Percentiles rank a stretch among this genome's conserved stretches.
Conservation (phyloP, 2,113 vertebrate genomes). For the Paramisgurnus dabryanus region DNA sequence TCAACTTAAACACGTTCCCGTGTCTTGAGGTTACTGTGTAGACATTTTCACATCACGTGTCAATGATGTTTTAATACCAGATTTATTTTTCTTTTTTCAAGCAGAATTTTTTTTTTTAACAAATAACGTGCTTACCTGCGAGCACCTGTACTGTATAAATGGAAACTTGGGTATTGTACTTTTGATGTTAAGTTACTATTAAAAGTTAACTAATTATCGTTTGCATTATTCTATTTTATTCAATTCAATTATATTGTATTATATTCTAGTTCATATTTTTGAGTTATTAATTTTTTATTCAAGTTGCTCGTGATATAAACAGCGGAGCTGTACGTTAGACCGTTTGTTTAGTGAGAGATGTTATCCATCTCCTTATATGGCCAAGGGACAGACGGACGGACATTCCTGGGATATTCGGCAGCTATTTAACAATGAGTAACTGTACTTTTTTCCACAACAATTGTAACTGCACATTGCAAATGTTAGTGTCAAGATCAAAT, state of each 20-base stretch:
- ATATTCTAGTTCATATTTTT: no score
- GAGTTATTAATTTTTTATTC: no score
- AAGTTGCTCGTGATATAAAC: no score
- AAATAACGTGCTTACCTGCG: neutral
- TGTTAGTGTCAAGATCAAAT: neutral
- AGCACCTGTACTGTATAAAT: neutral
- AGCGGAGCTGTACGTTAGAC: neutral
- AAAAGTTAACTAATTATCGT: no score
- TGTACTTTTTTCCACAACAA: neutral
- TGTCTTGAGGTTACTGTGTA: neutral
- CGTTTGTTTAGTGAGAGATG: neutral
- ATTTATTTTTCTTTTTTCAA: neutral
- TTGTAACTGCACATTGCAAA: neutral
- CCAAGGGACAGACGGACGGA: neutral
- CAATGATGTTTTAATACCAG: neutral
- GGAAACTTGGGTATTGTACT: neutral
- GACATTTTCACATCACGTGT: neutral
- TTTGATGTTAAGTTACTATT: no score
- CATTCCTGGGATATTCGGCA: slow-evolving; percentile 22
- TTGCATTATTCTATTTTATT: no score
- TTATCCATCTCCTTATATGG: slow-evolving; percentile 14
- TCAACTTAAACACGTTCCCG: neutral
- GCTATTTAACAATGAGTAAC: neutral
- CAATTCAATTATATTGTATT: no score
- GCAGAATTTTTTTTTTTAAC: neutral